phyloP scores from a whole-genome alignment of 2,888 invertebrate species.

The Sepiola atlantica region DNA sequence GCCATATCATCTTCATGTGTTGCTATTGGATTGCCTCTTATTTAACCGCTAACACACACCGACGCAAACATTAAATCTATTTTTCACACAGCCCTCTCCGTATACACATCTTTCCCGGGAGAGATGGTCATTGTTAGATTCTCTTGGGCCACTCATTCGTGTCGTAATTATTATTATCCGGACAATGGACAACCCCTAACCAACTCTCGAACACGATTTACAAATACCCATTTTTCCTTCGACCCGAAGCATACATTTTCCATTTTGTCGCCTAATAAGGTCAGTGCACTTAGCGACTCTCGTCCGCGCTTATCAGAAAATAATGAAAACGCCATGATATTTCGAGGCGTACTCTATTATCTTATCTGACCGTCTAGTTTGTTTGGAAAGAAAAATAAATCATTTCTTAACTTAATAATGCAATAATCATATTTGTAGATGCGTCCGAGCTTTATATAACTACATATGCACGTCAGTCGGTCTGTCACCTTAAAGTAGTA shows the following conservation, averaged over 20 bases:
- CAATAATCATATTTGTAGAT: no score
- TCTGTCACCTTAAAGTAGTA: no score
- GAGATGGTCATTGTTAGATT: neutral
- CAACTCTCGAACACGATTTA: neutral
- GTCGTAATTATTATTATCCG: conserved; percentile 9
- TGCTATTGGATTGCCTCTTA: neutral
- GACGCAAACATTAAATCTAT: neutral
- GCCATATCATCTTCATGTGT: neutral
- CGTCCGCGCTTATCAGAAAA: neutral
- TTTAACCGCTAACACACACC: neutral
- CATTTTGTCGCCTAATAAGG: neutral
- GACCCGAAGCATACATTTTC: neutral
- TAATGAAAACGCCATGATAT: conserved; percentile 18
- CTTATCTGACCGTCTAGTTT: neutral
- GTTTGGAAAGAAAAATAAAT: neutral
- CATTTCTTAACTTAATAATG: no score
- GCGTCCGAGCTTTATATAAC: no score
- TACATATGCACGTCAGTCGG: no score
- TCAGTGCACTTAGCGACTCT: neutral
- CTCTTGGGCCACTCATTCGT: neutral
- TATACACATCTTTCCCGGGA: neutral
- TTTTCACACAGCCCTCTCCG: neutral
- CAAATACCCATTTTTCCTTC: neutral
- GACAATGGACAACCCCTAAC: neutral
- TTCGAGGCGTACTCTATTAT: neutral